Base-by-base conservation (phyloP, 2,888 invertebrate genomes). In the Hirtodrosophila cameraria region DNA sequence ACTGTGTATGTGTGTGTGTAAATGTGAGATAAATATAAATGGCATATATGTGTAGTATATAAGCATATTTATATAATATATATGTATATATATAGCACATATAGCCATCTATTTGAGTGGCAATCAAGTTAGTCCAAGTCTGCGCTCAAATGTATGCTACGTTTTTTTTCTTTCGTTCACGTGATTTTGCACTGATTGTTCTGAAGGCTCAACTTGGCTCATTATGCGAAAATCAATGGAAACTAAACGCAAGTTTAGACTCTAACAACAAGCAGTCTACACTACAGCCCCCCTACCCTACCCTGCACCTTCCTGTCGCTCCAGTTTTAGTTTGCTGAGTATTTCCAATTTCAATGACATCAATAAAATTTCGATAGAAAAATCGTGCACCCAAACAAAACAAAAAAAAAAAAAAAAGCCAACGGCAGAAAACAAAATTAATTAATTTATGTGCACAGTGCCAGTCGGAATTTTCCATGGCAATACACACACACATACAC, bases 401-500 rank as follows among this genome's bases (percentile, higher is more conserved):
- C 16, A 13, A 52, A 64, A 36, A 48, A 16, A 53, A 49, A 18
- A 45, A 48, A 57, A 54, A 54, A 70, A 39, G 39, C 16, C 39
- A 58, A 63, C 23, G 42, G 62, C 61, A 70, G n/a, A 80, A 80
- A 80, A 80, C 81, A 83, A 86, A 86, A 80, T 86, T 80, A 80
- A 80, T 80, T 80, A 80, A 80, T 80, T 80, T 80, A 80, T 80
- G 77, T 86, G 83, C 77, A 52, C 74, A 66, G 58, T 33, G 58
- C 53, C 60, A 77, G 75, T 48, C 60, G 70, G 70, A 74, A 83
- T 86, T 86, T 80, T 86, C 80, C 80, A 84, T 80, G 78, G 86
- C 84, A 86, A 86, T 83, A 62, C 38, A 41, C 45, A 50, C 53
- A 62, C 57, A 70, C 48, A 53, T 13, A 54, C 35, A 36, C 35